Percentiles rank a stretch among this genome's conserved stretches.
Evolutionary conservation across 2,888 invertebrate species (phyloP).

Genomic region (Cantharis rufa): DNA sequence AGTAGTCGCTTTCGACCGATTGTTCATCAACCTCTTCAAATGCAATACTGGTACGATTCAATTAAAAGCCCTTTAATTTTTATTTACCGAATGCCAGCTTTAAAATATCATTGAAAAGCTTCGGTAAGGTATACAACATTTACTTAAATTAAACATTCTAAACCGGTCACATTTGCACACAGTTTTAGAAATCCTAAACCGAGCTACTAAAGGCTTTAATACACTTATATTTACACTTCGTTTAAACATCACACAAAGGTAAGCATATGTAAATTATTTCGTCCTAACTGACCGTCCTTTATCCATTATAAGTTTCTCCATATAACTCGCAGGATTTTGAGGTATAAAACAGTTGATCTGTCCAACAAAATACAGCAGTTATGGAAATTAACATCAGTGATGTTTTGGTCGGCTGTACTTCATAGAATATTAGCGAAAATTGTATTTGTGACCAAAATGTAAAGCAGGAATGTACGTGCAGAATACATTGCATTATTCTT

Average conservation of each 20-base stretch:
- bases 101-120: neutral
- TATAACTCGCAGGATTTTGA: constrained; percentile 24
- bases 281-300: constrained; percentile 30
- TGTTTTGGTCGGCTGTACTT: constrained; percentile 21
- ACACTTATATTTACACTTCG: constrained; percentile 16
- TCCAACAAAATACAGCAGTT: constrained; percentile 5
- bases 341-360: constrained; percentile 16
- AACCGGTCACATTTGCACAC: neutral
- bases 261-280: constrained; percentile 28
- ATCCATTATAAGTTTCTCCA: constrained; percentile 29
- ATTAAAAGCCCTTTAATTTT: too few relatives aligned
- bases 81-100: neutral
- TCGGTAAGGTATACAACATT: neutral
- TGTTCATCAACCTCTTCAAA: too few relatives aligned
- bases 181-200: neutral
- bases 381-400: neutral
- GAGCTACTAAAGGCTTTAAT: constrained; percentile 11
- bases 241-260: constrained; percentile 22
- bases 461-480: constrained; percentile 1
- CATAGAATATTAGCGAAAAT: constrained; percentile 29
- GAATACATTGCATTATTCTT: constrained; percentile 12
- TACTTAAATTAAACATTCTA: neutral
- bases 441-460: constrained; percentile 27
- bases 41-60: too few relatives aligned
- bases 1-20: too few relatives aligned